A percentile compares a stretch with the other conserved stretches of the same genome.
Evolutionary conservation across 2,113 vertebrate species (phyloP).

Genomic region (Lota lota): DNA sequence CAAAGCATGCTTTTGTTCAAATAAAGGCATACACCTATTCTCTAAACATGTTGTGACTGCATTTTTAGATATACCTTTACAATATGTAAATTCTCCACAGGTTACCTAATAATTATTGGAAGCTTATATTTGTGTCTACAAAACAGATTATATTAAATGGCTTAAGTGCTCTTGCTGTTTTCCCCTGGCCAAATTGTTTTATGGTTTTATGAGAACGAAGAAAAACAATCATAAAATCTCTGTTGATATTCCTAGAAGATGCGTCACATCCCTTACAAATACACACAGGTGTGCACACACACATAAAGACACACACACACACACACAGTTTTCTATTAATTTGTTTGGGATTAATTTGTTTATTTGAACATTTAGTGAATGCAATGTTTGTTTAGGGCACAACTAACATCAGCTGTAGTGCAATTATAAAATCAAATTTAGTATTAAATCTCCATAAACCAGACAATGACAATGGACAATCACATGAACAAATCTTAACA

Average conservation of each 20-base stretch:
- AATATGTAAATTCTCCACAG: too few species aligned
- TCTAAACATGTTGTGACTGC: too few species aligned
- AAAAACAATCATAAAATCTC: neutral
- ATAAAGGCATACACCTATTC: too few species aligned
- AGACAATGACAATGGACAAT: too few species aligned
- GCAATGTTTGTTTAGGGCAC: slow-evolving; percentile 9
- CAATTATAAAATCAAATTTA: neutral
- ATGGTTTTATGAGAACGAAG: neutral
- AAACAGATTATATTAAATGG: neutral
- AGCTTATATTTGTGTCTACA: neutral
- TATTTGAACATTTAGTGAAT: slow-evolving; percentile 13
- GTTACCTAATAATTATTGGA: too few species aligned
- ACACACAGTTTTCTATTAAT: neutral
- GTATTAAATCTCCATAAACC: too few species aligned
- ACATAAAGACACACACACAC: neutral
- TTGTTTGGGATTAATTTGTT: slow-evolving; percentile 1
- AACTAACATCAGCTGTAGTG: slow-evolving; percentile 10
- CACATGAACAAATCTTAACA: too few species aligned
- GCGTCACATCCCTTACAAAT: slow-evolving; percentile 3
- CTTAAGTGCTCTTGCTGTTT: neutral
- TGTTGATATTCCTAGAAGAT: neutral
- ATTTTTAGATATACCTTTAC: too few species aligned
- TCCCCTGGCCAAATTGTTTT: neutral
- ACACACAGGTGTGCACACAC: neutral
- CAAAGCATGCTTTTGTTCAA: too few species aligned